Evolutionary conservation across 2,888 invertebrate genomes (phyloP), one percentile per base, ranked within the genome.

Genomic region (Boloria selene): DNA sequence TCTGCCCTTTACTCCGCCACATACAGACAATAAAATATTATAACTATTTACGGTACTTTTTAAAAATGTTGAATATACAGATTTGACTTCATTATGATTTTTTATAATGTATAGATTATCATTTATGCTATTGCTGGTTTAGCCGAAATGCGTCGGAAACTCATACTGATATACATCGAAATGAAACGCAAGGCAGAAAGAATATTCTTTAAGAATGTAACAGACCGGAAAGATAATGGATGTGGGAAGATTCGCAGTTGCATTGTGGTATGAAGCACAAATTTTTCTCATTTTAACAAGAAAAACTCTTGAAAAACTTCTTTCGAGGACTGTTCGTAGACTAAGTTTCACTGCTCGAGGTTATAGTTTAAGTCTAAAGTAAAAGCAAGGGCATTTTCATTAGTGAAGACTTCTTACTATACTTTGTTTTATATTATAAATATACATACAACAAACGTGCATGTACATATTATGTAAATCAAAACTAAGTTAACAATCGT

Each of bases 161-260:
- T n/a, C n/a, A n/a, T n/a, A n/a, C n/a, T n/a, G n/a, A n/a, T n/a
- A n/a, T n/a, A 50, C 47, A 49, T 50, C 38, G 49, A 59, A 59
- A 59, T 59, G 49, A 49, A 49, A 13, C 4, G 38, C 26, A 54
- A 49, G 38, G 18, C 50, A 62, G 53, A 64, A 56, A 69, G 63
- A 62, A 68, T 70, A 70, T 71, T 69, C 64, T 66, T 61, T 65
- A 69, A 69, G 69, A 69, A 68, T 63, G 67, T 68, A 73, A 69
- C 71, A 71, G 71, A 62, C 67, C 68, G 74, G 74, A 74, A 74
- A 71, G 69, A 74, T 74, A 74, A 74, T 73, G 71, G 69, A 74
- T 74, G 74, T 71, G 74, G 66, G 70, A 72, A 72, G 70, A 67
- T 70, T 72, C 65, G 64, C 72, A 69, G 68, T 70, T 73, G 74